Evolutionary conservation across 2,888 invertebrate species (phyloP), one percentile per base, ranked within the genome.

Genomic region (Drosophila stalkeri): DNA sequence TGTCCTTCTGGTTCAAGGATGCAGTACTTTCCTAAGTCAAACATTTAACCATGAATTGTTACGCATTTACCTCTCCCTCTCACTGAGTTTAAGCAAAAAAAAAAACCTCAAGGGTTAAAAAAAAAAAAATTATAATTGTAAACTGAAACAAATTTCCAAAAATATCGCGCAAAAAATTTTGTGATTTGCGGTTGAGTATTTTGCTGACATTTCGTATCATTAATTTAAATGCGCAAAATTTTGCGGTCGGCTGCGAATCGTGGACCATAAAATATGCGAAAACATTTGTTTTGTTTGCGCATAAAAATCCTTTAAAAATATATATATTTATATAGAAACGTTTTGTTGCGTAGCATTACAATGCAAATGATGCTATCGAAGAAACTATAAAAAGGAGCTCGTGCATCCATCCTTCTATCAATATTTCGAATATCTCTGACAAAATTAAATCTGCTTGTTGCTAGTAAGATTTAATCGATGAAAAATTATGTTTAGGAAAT

Each of bases 131-230:
- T 9, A 2, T 27, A 33, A 51, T 66, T 66, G 51, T 31, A 44
- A 11, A n/a, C 52, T 23, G 20, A 51, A 51, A 18, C 12, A 7
- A 33, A 18, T 51, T 59, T 59, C n/a, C 47, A 18, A 47, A 37
- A 67, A 44, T 0, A 9, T 9, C n/a, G 14, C 31, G 16, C 14
- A 6, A 75, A 55, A 54, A 63, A 44, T 23, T 31, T 57, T 37
- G 68, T 87, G 87, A 87, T 84, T 85, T 87, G 87, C 68, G 84
- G 88, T 83, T 55, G 7, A 60, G 52, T 67, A 55, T 81, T 85
- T 75, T 59, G 80, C 81, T 71, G 81, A 79, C 85, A 79, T 73
- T 85, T 82, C 47, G 49, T 67, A 81, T 77, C 81, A 77, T 85
- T 85, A 82, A 85, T 85, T 81, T 77, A 82, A 85, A 85, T 75